Percentiles rank a stretch among this genome's conserved stretches.
These are phyloP conservation scores for Sandelia bainsii DNA, from an alignment of 2,797 vertebrate genomes.

Conservation along the genomic window DNA sequence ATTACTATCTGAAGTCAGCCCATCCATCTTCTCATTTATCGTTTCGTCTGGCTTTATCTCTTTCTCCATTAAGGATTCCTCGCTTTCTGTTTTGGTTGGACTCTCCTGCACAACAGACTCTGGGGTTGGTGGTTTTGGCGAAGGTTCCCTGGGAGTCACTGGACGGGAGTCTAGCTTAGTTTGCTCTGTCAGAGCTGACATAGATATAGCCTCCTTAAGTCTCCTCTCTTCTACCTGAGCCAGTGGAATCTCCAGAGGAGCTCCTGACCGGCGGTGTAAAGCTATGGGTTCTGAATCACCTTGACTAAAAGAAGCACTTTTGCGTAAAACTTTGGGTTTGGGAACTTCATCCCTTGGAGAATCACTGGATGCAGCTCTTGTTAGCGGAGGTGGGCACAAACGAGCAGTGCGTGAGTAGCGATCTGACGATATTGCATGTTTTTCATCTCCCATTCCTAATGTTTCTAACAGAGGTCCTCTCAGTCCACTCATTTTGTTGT, in stretches of 20 bases:
- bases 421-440: slow-evolving; percentile 75
- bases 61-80: slow-evolving; percentile 73
- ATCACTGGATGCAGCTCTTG: slow-evolving; percentile 92
- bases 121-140: slow-evolving; percentile 73
- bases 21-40: slow-evolving; percentile 73
- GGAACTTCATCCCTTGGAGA: slow-evolving; percentile 86
- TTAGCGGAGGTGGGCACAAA: slow-evolving; percentile 84
- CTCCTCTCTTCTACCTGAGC: slow-evolving; percentile 88
- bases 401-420: slow-evolving; percentile 80
- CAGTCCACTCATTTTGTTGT: slow-evolving; percentile 95
- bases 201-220: slow-evolving; percentile 94
- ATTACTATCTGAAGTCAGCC: slow-evolving; percentile 71
- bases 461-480: slow-evolving; percentile 96
- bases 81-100: slow-evolving; percentile 71
- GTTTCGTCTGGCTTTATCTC: slow-evolving; percentile 72
- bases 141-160: slow-evolving; percentile 74
- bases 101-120: slow-evolving; percentile 71
- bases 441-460: slow-evolving; percentile 89
- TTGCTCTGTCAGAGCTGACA: slow-evolving; percentile 92
- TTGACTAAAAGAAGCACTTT: slow-evolving; percentile 97
- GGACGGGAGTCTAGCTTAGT: slow-evolving; percentile 81
- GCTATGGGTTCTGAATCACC: slow-evolving; percentile 92
- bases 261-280: slow-evolving; percentile 92
- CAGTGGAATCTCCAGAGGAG: slow-evolving; percentile 94
- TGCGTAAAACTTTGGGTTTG: slow-evolving; percentile 89